These are phyloP conservation scores for Platanista minor DNA, from an alignment of 2,113 vertebrate genomes.

Conservation along the genomic window DNA sequence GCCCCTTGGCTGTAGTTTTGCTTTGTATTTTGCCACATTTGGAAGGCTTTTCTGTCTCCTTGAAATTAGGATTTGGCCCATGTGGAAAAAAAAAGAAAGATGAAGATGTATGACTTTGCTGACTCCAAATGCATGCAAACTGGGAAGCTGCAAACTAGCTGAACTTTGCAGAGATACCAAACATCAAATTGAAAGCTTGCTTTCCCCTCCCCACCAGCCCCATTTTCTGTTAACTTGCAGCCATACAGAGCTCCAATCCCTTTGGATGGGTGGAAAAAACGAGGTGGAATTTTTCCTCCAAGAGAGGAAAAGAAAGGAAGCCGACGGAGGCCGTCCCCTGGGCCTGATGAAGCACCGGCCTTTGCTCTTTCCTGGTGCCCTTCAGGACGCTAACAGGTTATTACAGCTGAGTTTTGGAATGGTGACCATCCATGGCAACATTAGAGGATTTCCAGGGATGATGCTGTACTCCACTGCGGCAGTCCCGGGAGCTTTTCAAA, in stretches of 20 bases:
- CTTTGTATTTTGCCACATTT: constrained; percentile 33
- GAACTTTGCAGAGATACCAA: neutral
- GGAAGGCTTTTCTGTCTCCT: constrained; percentile 63
- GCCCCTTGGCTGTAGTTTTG: constrained; percentile 62
- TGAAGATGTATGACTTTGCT: neutral
- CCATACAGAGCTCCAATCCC: neutral
- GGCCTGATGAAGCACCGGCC: neutral
- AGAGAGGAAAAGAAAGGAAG: neutral
- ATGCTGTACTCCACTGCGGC: neutral
- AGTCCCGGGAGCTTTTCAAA: no score
- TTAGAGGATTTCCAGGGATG: neutral
- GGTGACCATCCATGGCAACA: neutral
- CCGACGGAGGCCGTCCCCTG: fast-evolving
- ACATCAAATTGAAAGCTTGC: fast-evolving
- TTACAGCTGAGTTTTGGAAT: neutral
- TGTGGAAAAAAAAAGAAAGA: neutral
- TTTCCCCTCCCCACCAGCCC: neutral
- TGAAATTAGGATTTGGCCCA: neutral
- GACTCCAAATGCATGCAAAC: neutral
- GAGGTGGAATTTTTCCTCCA: neutral
- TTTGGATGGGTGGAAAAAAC: neutral
- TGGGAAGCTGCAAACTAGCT: neutral
- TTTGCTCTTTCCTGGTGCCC: neutral
- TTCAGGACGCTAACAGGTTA: neutral
- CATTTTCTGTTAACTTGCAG: neutral